Base-by-base conservation (phyloP, 1,140 invertebrate species). In the Caerostris extrusa region DNA sequence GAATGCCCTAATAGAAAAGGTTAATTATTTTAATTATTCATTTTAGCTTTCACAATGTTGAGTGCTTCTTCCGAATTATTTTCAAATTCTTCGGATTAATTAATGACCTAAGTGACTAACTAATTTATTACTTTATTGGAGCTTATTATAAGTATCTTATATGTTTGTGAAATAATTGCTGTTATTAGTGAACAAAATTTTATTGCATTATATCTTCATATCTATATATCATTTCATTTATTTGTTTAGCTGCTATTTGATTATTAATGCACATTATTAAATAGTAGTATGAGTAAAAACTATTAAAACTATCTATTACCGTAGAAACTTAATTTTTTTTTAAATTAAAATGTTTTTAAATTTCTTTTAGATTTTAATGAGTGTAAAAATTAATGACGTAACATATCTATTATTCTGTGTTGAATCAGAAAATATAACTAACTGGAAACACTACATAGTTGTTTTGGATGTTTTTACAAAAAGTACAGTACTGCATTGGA, bases 371-470 rank as follows among this genome's bases (percentile, higher is more conserved):
- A 85, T 85, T 58, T 6, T 85, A 8, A 56, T 17, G 58, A 85
- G 8, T 7, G 10, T 85, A 34, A 50, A 17, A n/a, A 17, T 5
- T 7, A n/a, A 85, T 58, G 8, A 8, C 34, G 57, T 57, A 8
- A 56, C 7, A 10, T 58, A 7, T 19, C 56, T 85, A 14, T 34
- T 85, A 10, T 85, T 85, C 19, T 17, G 58, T 19, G 56, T 7
- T 19, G 10, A 58, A 19, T 60, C 12, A 1, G 55, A n/a, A 58
- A 34, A 85, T 3, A 14, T 34, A 34, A 60, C 3, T 58, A 85
- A 85, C n/a, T 56, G 53, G 83, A 57, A 85, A 56, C 57, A 85
- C 58, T 85, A 58, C 19, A n/a, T 58, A 6, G 83, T 85, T 58
- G 7, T 85, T 34, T 4, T 85, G 7, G 56, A 85, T 34, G 83